These are phyloP conservation scores for Diadophis punctatus DNA, from an alignment of 2,113 vertebrate genomes.

Conservation along the genomic window DNA sequence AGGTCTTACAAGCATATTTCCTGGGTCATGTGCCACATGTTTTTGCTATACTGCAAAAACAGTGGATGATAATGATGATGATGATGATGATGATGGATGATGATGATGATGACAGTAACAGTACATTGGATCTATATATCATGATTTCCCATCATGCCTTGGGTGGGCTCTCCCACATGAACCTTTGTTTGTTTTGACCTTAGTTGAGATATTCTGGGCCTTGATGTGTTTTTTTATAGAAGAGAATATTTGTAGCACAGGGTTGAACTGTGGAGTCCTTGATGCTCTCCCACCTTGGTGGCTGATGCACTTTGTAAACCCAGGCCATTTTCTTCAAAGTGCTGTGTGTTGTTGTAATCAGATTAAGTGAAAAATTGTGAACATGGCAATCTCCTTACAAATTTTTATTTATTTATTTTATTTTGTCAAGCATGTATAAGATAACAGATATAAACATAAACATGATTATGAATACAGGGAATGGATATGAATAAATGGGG, in stretches of 20 bases:
- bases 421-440: too few relatives aligned
- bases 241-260: too few relatives aligned
- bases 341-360: background rate
- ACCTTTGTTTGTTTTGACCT: background rate
- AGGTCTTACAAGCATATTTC: background rate
- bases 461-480: too few relatives aligned
- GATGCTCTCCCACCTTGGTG: too few relatives aligned
- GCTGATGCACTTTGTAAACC: too few relatives aligned
- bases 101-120: background rate
- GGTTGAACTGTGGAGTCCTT: too few relatives aligned
- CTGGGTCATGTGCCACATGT: background rate
- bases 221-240: too few relatives aligned
- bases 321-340: background rate
- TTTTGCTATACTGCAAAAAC: background rate
- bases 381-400: background rate
- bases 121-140: background rate
- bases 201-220: background rate
- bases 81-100: too few relatives aligned
- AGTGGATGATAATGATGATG: too few relatives aligned
- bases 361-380: background rate
- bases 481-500: too few relatives aligned
- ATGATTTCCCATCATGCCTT: background rate
- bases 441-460: too few relatives aligned
- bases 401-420: too few relatives aligned
- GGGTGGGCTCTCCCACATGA: background rate